Evolutionary conservation across 2,888 invertebrate genomes (phyloP).

Genomic region (Calliscelio sp.): DNA sequence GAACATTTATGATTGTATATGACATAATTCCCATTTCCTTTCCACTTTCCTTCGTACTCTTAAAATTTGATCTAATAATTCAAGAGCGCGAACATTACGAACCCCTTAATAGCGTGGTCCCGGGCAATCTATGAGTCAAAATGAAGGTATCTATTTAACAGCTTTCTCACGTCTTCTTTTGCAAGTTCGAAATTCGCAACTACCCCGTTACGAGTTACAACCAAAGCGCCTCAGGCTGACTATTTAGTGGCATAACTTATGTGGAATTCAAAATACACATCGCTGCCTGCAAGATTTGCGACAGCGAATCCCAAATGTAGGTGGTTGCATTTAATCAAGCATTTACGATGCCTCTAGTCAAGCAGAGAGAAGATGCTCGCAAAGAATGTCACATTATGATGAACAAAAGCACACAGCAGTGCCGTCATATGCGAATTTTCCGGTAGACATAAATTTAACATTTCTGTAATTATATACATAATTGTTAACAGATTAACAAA

Average conservation of each 20-base stretch:
- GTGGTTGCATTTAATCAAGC: constrained; percentile 65
- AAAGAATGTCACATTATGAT: background rate
- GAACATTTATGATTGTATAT: constrained; percentile 17
- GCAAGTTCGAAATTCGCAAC: constrained; percentile 39
- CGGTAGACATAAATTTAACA: too few species aligned
- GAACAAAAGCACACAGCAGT: too few species aligned
- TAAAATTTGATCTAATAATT: constrained; percentile 23
- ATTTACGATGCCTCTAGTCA: constrained; percentile 56
- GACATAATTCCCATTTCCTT: background rate
- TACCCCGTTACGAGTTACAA: constrained; percentile 24
- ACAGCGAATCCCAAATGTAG: constrained; percentile 51
- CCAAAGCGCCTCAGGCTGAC: constrained; percentile 48
- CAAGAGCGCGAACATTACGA: constrained; percentile 17
- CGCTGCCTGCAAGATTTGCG: constrained; percentile 49
- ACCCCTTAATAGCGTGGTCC: background rate
- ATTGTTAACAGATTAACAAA: too few species aligned
- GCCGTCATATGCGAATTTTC: too few species aligned
- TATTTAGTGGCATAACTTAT: constrained; percentile 62
- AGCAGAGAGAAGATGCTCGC: constrained; percentile 20
- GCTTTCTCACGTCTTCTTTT: constrained; percentile 49
- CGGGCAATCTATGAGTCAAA: constrained; percentile 18
- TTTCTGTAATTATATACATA: too few species aligned
- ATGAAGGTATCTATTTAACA: constrained; percentile 48
- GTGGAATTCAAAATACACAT: constrained; percentile 64
- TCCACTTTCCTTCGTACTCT: background rate